phyloP scores from a whole-genome alignment of 2,888 invertebrate genomes.

The Tiphia femorata region DNA sequence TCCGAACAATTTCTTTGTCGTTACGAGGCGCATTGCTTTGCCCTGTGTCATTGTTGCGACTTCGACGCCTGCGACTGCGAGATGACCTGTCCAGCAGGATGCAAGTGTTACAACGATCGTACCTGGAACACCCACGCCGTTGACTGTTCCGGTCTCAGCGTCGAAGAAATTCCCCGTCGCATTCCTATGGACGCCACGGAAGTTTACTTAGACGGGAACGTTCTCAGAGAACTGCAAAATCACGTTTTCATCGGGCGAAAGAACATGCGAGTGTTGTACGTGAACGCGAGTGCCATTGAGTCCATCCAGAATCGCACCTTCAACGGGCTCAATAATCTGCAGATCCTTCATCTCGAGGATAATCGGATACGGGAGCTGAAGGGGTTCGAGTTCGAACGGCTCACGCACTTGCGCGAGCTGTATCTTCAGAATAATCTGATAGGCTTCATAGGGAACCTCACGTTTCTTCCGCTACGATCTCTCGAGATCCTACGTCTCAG shows the following conservation, averaged over 20 bases:
- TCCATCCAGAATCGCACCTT: constrained; percentile 92
- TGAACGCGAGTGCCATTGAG: constrained; percentile 87
- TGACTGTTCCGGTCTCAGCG: constrained; percentile 87
- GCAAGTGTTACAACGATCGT: constrained; percentile 95
- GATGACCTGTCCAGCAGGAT: constrained; percentile 94
- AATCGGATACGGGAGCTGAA: constrained; percentile 84
- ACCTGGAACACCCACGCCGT: constrained; percentile 94
- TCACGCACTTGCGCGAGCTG: constrained; percentile 83
- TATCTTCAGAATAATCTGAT: constrained; percentile 90
- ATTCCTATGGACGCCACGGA: constrained; percentile 96
- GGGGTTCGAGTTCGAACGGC: constrained; percentile 87
- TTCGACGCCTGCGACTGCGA: constrained; percentile 97
- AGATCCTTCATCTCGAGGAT: constrained; percentile 86
- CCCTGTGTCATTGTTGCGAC: constrained; percentile 95
- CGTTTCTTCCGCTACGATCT: constrained; percentile 82
- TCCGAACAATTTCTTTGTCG: constrained; percentile 91
- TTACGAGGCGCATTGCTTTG: constrained; percentile 94
- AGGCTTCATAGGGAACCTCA: constrained; percentile 82
- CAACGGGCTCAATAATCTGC: constrained; percentile 84
- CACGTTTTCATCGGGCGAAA: constrained; percentile 92
- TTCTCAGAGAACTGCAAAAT: constrained; percentile 85
- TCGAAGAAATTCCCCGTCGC: constrained; percentile 83
- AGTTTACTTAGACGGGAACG: constrained; percentile 92
- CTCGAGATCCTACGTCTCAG: constrained; percentile 85
- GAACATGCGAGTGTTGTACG: constrained; percentile 87